Conservation (phyloP, 2,113 vertebrate genomes). For the Brienomyrus brachyistius region DNA sequence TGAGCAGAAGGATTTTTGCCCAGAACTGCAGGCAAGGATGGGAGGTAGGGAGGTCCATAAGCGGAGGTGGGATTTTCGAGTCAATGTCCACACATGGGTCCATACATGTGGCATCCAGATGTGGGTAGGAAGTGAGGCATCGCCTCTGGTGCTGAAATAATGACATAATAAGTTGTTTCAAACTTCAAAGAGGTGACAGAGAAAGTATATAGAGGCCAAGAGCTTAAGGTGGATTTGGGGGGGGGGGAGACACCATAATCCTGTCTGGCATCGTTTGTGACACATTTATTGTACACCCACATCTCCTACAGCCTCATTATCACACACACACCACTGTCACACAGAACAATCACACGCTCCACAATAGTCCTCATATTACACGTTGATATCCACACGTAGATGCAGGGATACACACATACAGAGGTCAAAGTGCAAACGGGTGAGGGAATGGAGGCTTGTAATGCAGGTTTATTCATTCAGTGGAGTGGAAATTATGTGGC, state of each 20-base stretch:
- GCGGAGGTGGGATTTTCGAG: background rate
- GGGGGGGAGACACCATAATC: background rate
- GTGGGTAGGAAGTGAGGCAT: background rate
- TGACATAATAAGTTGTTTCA: background rate
- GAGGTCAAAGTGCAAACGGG: background rate
- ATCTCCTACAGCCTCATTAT: background rate
- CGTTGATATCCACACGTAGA: background rate
- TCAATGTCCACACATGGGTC: background rate
- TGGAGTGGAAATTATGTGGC: slow-evolving; percentile 3
- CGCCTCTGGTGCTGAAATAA: background rate
- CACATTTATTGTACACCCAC: background rate
- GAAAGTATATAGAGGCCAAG: background rate
- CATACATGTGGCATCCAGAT: slow-evolving; percentile 15
- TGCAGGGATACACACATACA: background rate
- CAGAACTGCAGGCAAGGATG: slow-evolving; percentile 12
- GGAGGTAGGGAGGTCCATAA: slow-evolving; percentile 29
- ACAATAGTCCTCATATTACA: background rate
- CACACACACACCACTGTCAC: background rate
- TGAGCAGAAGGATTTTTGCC: background rate
- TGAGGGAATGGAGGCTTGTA: background rate
- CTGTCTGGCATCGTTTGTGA: background rate
- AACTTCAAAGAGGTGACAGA: slow-evolving; percentile 10
- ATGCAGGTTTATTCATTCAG: background rate
- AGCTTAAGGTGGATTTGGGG: background rate
- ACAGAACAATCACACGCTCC: background rate